Base-by-base conservation (phyloP, 2,797 vertebrate genomes). In the Miichthys miiuy region DNA sequence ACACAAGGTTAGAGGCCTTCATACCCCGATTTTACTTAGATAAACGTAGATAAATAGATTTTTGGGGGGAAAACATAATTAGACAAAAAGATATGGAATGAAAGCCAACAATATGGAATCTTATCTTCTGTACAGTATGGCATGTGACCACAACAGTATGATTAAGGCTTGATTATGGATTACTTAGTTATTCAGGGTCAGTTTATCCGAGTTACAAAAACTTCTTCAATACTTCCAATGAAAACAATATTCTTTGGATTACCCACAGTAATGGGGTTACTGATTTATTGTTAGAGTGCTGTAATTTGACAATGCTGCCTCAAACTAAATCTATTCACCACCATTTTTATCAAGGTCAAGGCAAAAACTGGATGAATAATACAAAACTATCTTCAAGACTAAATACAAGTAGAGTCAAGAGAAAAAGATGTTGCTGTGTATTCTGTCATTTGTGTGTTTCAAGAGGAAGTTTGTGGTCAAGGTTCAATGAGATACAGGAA, bases 1-100 rank as follows among this genome's bases (percentile, higher is more conserved):
- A 48, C 41, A 30, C 25, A 68, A 79, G 63, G 52, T 81, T 66
- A 48, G 54, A 71, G 60, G 68, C 25, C 54, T 66, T 62, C 47
- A 64, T 38, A 44, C 12, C 14, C 11, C 10, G 20, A 75, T 50
- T 66, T 61, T 25, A 65, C 61, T 60, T 16, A 18, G 6, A 55
- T 56, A 56, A 21, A 60, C 50, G 17, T 25, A 34, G 3, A 64
- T n/a, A 54, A 23, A 68, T 47, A 0, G 34, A 23, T 38, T 30
- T 44, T 68, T 25, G 17, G 1, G 17, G 48, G 41, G n/a, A 27
- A 47, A 41, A 69, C 3, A 48, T 17, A 68, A 52, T 56, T 17
- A 56, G 30, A 50, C 23, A 54, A 23, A 72, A 57, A 56, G 20
- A 58, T 62, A 46, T 44, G 48, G 25, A 68, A 79, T 41, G 3